phyloP scores from a whole-genome alignment of 2,888 invertebrate genomes.

The Brenthis hecate region DNA sequence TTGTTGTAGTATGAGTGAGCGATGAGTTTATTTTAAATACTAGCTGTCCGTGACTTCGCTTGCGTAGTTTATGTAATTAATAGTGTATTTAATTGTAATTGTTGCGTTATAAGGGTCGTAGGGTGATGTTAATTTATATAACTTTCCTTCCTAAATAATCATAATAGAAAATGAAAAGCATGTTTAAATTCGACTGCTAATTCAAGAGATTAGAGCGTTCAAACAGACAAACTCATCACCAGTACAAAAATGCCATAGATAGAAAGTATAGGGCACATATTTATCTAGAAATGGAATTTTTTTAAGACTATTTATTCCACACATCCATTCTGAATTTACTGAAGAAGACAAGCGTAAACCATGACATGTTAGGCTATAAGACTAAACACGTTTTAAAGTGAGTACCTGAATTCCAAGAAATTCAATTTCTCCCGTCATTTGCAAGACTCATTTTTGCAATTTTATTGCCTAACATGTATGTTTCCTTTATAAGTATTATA shows the following conservation, averaged over 20 bases:
- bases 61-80: too few relatives aligned
- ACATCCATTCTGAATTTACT: constrained; percentile 11
- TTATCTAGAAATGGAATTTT: background rate
- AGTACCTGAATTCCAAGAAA: constrained; percentile 11
- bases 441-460: constrained; percentile 27
- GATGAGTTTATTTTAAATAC: too few relatives aligned
- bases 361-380: constrained; percentile 12
- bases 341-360: constrained; percentile 5
- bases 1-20: too few relatives aligned
- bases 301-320: background rate
- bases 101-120: too few relatives aligned
- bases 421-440: constrained; percentile 38
- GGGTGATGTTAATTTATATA: too few relatives aligned
- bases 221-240: too few relatives aligned
- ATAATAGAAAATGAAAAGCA: too few relatives aligned
- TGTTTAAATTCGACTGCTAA: too few relatives aligned
- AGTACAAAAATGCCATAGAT: background rate
- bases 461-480: constrained; percentile 12
- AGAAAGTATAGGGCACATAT: background rate
- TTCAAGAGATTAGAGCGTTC: too few relatives aligned
- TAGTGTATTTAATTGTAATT: too few relatives aligned
- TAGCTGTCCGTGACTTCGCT: too few relatives aligned
- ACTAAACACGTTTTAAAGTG: constrained; percentile 30
- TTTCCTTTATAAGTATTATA: background rate
- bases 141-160: too few relatives aligned